Conservation (phyloP, 2,797 vertebrate species). For the Oreortyx pictus region DNA sequence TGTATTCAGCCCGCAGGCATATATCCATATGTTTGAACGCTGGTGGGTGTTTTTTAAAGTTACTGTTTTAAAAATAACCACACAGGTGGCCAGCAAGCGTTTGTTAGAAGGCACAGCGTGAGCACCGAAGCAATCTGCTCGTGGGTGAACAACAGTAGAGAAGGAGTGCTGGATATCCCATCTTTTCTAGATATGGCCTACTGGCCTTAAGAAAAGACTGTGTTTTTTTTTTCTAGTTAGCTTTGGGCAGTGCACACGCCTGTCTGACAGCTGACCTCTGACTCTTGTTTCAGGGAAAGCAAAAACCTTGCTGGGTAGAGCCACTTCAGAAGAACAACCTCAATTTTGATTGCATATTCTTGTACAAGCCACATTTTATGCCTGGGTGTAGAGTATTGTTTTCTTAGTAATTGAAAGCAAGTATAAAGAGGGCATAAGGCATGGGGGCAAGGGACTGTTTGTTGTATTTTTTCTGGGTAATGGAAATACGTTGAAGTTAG, state of each 20-base stretch:
- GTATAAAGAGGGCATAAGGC: not conserved
- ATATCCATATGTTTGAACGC: constrained; percentile 62
- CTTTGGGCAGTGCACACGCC: not conserved
- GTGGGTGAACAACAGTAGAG: constrained; percentile 36
- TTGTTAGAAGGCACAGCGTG: constrained; percentile 50
- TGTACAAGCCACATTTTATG: not conserved
- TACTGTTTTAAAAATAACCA: constrained; percentile 63
- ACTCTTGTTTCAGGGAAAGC: constrained; percentile 20
- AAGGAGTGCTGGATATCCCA: not conserved
- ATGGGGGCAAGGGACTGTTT: not conserved
- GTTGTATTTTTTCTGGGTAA: not conserved
- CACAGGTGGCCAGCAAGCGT: constrained; percentile 55
- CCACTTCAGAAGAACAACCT: not conserved
- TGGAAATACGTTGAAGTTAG: not conserved
- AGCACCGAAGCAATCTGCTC: not conserved
- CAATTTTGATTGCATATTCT: not conserved
- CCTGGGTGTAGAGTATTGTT: not conserved
- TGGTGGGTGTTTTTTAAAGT: constrained; percentile 68
- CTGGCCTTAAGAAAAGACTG: not conserved
- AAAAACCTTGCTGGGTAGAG: not conserved
- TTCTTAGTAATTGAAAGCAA: not conserved
- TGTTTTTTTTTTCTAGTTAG: not conserved
- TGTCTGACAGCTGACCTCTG: not conserved
- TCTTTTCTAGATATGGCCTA: constrained; percentile 21
- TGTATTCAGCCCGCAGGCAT: constrained; percentile 50